Evolutionary conservation across 2,888 invertebrate species (phyloP), one percentile per base, ranked within the genome.

Genomic region (Trissoscelio sp.): DNA sequence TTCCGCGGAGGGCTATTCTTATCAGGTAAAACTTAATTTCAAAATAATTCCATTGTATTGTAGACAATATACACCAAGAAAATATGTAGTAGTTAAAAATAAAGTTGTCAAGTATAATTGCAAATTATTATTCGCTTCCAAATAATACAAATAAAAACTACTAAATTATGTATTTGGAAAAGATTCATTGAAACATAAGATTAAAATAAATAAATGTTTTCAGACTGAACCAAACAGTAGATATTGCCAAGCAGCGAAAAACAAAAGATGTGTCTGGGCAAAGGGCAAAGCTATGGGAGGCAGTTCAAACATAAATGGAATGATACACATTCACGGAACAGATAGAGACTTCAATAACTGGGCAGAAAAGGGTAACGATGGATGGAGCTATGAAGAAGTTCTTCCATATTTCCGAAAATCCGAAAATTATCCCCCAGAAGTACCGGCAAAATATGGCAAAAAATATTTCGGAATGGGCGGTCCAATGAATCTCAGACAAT

Each of bases 211-310:
- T 24, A 24, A 22, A 14, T 24, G 4, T 51, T 53, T 77, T 51
- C 20, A 82, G 81, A 24, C 74, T 0, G 93, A 93, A 82, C 92
- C 92, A 31, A 81, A 88, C 5, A 84, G 84, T 34, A 57, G 72
- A 2, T 88, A 89, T n/a, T 92, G 93, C 70, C 85, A 89, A 34
- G 89, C 92, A 2, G 85, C 88, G 46, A 88, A 85, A n/a, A 85
- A 89, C 3, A 88, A 89, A 31, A 64, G 84, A 4, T 93, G 94
- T 84, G 90, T 88, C 55, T 94, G 93, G 93, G 92, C 93, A 0
- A 91, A 93, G 16, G 94, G 94, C 0, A 94, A 95, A 87, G 93
- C 93, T 11, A 89, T 94, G 18, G 96, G 96, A 0, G 96, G 96
- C 0, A 92, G 93, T 2, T 94, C 94, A 14, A 92, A 92, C 0